Conservation (phyloP, 37 sponge, comb jelly and placozoan species). For the Halichondria panicea region DNA sequence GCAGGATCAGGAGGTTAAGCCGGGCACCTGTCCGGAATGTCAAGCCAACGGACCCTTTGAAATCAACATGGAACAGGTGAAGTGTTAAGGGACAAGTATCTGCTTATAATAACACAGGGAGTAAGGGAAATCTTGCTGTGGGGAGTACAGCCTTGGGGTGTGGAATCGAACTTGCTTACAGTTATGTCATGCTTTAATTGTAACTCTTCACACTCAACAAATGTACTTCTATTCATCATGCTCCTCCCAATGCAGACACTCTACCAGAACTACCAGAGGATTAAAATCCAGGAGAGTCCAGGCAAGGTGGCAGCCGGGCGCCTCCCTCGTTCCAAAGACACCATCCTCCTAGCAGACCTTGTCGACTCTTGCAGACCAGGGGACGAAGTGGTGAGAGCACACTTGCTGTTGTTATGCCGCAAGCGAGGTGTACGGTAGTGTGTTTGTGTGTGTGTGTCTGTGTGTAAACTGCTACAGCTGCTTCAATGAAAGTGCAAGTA, state of each 20-base stretch:
- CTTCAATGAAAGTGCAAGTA: too few relatives aligned
- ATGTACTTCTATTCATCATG: background rate
- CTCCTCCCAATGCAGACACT: slow-evolving; percentile 63
- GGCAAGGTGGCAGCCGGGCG: slow-evolving; percentile 98
- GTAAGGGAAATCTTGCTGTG: background rate
- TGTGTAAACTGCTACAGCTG: too few relatives aligned
- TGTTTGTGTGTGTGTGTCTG: too few relatives aligned
- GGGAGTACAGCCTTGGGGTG: too few relatives aligned
- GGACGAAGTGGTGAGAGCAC: slow-evolving; percentile 86
- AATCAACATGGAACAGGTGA: slow-evolving; percentile 98
- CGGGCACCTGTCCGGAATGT: slow-evolving; percentile 98
- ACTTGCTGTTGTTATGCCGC: too few relatives aligned
- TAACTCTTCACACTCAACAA: too few relatives aligned
- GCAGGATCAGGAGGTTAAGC: slow-evolving; percentile 92
- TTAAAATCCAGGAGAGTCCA: slow-evolving; percentile 98
- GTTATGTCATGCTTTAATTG: too few relatives aligned
- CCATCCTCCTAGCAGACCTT: slow-evolving; percentile 92
- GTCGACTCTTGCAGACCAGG: slow-evolving; percentile 98
- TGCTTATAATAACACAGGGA: background rate
- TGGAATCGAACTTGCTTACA: too few relatives aligned
- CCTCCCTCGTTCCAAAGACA: slow-evolving; percentile 96
- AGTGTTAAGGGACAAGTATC: background rate
- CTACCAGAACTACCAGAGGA: slow-evolving; percentile 98
- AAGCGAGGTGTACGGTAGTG: too few relatives aligned
- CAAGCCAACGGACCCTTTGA: slow-evolving; percentile 99